Base-by-base conservation (phyloP, 2,888 invertebrate genomes). In the Thalpophila matura region DNA sequence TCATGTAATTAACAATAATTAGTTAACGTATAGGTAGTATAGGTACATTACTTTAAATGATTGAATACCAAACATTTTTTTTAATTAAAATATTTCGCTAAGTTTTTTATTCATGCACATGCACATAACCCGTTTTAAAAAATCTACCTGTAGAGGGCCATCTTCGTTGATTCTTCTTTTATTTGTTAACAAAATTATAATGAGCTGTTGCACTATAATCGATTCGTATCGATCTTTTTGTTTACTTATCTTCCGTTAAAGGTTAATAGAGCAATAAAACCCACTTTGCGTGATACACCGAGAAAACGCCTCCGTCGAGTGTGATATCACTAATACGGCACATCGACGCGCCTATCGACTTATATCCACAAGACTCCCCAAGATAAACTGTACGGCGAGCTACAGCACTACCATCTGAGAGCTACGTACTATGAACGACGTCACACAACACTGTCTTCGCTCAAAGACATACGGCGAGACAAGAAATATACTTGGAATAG, bases 391-490 rank as follows among this genome's bases (percentile, higher is more conserved):
- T 88, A 89, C 90, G 87, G 88, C 93, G 93, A 94, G 93, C 92
- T 93, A 91, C 93, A 90, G 82, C 83, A 93, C 94, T 89, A 87
- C 88, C 87, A 87, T 95, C 94, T 91, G 89, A 93, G 91, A 95
- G 95, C 95, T 95, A 95, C 95, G 95, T 95, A 95, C 95, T 92
- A 93, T 94, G 91, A 95, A 90, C 91, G 91, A 94, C 95, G 95
- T 93, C 88, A 86, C 88, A 86, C 77, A 79, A 58, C 82, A 79
- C 79, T 83, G 85, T 88, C 87, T 89, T 87, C 90, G 86, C 85
- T 88, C 84, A 88, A 92, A 92, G 89, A 90, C 89, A 84, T 90
- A 84, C 78, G 79, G 88, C 86, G 86, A 93, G 93, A 93, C 92
- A 85, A 80, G 79, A 88, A 87, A 84, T 73, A 82, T 80, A 77